Evolutionary conservation across 2,888 invertebrate genomes (phyloP).

Genomic region (Corbicula japonica): DNA sequence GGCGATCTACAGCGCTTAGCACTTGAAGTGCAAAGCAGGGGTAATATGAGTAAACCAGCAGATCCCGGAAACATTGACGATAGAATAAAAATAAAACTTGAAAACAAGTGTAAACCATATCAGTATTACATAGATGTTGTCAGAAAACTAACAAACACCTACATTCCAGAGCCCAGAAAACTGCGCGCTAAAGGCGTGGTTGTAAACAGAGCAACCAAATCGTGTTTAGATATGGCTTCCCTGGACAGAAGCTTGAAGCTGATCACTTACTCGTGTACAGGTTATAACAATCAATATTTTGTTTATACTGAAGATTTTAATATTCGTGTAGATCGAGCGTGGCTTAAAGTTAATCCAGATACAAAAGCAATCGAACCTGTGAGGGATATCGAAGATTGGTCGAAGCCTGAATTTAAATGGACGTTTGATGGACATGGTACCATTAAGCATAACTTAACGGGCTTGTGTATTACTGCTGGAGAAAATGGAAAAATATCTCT

Average conservation of each 20-base stretch:
- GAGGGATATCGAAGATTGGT: slow-evolving; percentile 18
- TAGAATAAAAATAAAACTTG: slow-evolving; percentile 12
- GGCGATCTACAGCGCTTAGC: slow-evolving; percentile 12
- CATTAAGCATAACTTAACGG: slow-evolving; percentile 14
- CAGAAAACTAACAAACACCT: slow-evolving; percentile 6
- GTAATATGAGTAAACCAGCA: neutral
- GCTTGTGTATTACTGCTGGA: slow-evolving; percentile 17
- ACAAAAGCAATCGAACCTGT: neutral
- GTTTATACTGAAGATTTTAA: slow-evolving; percentile 30
- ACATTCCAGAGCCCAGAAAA: slow-evolving; percentile 20
- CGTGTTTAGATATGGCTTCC: slow-evolving; percentile 17
- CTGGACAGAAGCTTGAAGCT: neutral
- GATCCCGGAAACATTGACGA: slow-evolving; percentile 14
- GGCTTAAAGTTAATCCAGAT: slow-evolving; percentile 5
- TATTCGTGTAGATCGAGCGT: slow-evolving; percentile 13
- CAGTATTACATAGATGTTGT: slow-evolving; percentile 22
- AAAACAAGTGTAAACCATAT: slow-evolving; percentile 34
- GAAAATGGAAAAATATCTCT: slow-evolving; percentile 3
- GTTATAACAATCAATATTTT: slow-evolving; percentile 18
- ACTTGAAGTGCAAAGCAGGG: slow-evolving; percentile 2
- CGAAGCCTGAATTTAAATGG: slow-evolving; percentile 25
- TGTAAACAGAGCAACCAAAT: neutral
- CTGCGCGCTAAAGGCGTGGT: slow-evolving; percentile 1
- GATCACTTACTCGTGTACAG: slow-evolving; percentile 18
- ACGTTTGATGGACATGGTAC: slow-evolving; percentile 8